Conservation (phyloP, 2,797 vertebrate species). For the Distichodus sexfasciatus region DNA sequence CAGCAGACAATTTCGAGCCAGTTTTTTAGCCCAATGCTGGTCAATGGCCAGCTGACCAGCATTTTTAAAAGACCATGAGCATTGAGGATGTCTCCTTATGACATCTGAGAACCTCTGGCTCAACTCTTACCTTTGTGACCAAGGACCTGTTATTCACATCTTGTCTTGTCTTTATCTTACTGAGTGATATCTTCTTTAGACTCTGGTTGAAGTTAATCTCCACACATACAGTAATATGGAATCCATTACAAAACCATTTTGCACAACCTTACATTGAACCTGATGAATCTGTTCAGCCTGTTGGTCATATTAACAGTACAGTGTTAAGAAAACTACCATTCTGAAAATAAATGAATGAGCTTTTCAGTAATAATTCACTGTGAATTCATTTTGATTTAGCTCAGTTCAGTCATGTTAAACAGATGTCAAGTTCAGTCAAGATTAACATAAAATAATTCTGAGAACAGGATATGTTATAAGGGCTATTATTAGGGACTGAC, state of each 20-base stretch:
- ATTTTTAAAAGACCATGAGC: neutral
- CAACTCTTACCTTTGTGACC: conserved; percentile 4
- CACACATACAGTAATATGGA: conserved; percentile 11
- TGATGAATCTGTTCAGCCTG: neutral
- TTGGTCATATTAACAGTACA: neutral
- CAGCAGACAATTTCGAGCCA: neutral
- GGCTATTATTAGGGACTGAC: too few relatives aligned
- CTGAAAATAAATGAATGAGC: neutral
- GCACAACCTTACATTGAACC: neutral
- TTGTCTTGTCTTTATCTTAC: neutral
- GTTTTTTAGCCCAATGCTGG: neutral
- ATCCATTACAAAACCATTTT: conserved; percentile 48
- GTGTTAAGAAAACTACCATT: neutral
- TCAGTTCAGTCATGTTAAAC: too few relatives aligned
- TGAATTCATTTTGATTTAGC: too few relatives aligned
- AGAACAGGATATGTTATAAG: too few relatives aligned
- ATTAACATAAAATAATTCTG: too few relatives aligned
- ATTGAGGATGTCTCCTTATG: neutral
- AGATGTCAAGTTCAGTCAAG: too few relatives aligned
- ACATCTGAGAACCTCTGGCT: conserved; percentile 17
- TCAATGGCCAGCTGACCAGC: neutral
- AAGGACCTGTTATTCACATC: conserved; percentile 6
- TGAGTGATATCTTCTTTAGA: conserved; percentile 30
- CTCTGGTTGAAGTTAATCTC: neutral
- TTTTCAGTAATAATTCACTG: too few relatives aligned